Percentiles rank a stretch among this genome's conserved stretches.
These are phyloP conservation scores for Lasiommata megera DNA, from an alignment of 2,888 invertebrate genomes.

Conservation along the genomic window DNA sequence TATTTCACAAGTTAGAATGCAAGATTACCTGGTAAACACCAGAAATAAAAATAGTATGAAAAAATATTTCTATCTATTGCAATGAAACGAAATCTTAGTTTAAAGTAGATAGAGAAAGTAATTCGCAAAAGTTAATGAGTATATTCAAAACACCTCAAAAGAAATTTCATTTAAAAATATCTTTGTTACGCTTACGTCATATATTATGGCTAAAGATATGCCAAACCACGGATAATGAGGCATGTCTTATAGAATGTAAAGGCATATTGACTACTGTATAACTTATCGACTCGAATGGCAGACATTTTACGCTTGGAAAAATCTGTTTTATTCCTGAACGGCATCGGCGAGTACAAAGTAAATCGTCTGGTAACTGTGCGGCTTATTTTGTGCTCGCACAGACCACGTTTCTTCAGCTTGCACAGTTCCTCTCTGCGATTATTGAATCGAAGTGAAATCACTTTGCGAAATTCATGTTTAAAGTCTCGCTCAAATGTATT, in stretches of 20 bases:
- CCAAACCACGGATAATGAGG: neutral
- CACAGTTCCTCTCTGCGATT: neutral
- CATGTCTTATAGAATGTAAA: neutral
- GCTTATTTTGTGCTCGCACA: constrained; percentile 1
- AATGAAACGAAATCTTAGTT: too few species aligned
- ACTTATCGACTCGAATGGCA: constrained; percentile 7
- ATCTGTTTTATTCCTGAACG: constrained; percentile 7
- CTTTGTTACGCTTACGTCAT: too few species aligned
- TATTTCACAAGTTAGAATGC: too few species aligned
- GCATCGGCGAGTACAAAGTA: constrained; percentile 1
- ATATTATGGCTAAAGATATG: too few species aligned
- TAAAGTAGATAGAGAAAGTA: too few species aligned
- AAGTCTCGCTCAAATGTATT: neutral
- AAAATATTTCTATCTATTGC: too few species aligned
- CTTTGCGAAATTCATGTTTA: neutral
- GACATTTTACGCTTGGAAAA: constrained; percentile 11
- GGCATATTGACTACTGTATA: neutral
- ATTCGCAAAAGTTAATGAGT: too few species aligned
- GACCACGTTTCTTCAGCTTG: neutral
- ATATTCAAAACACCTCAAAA: too few species aligned
- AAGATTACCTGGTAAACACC: too few species aligned
- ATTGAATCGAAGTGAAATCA: neutral
- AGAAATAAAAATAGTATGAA: too few species aligned
- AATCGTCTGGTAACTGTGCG: constrained; percentile 4
- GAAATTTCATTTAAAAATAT: too few species aligned